Percentiles rank a stretch among this genome's conserved stretches.
Evolutionary conservation across 2,888 invertebrate species (phyloP).

Genomic region (Imbricaverruca yamaguchii): DNA sequence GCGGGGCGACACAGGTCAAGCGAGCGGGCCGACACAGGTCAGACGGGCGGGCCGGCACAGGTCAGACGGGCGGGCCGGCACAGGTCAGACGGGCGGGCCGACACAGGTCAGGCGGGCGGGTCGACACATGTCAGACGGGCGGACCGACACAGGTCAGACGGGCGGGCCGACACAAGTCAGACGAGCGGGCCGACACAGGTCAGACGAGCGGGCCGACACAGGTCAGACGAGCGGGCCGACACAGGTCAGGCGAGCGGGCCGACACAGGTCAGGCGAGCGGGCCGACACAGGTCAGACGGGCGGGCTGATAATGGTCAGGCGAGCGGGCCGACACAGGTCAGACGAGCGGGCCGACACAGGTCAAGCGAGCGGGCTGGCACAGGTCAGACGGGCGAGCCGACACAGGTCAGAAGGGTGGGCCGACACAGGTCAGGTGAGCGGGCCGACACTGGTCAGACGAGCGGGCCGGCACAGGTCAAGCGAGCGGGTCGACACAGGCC

Average conservation of each 20-base stretch:
- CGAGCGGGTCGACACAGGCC: background rate
- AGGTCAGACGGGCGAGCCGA: background rate
- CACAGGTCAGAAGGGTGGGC: background rate
- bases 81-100: background rate
- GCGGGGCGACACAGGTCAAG: no score
- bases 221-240: background rate
- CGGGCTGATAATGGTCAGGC: no score
- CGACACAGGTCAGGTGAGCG: background rate
- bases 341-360: no score
- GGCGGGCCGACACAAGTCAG: background rate
- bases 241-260: background rate
- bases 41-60: background rate
- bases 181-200: background rate
- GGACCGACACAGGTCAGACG: background rate
- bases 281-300: no score
- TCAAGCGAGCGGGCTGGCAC: background rate
- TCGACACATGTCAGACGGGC: no score
- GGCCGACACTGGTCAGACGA: background rate
- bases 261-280: background rate
- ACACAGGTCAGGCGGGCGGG: no score
- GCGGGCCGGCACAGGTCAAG: no score
- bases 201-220: background rate
- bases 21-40: background rate
- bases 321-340: background rate
- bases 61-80: background rate